A percentile compares a stretch with the other conserved stretches of the same genome.
These are phyloP conservation scores for Phyto melanocephala DNA, from an alignment of 2,888 invertebrate genomes.

Conservation along the genomic window DNA sequence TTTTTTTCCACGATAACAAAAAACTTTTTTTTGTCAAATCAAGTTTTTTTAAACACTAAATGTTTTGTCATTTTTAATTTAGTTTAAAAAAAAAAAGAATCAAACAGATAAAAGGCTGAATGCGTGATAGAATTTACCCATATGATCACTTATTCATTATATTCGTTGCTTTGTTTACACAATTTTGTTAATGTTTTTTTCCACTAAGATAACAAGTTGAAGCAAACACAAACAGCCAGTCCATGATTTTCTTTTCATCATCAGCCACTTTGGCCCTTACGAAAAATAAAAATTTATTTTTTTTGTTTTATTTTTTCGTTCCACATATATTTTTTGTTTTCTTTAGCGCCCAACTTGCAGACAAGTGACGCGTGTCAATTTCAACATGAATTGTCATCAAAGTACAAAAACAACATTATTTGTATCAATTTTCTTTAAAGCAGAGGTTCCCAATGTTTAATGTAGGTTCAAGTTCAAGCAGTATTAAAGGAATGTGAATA, in stretches of 20 bases:
- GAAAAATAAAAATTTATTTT: constrained; percentile 15
- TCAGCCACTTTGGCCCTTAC: constrained; percentile 17
- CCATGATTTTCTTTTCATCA: constrained; percentile 14
- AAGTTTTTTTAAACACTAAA: too few relatives aligned
- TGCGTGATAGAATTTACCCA: constrained; percentile 24
- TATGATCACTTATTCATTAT: not conserved
- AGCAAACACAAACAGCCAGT: not conserved
- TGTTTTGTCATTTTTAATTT: too few relatives aligned
- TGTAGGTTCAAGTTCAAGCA: too few relatives aligned
- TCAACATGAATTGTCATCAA: constrained; percentile 60
- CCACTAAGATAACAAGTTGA: constrained; percentile 6
- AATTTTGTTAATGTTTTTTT: too few relatives aligned
- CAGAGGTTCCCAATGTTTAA: too few relatives aligned
- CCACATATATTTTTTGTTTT: constrained; percentile 18
- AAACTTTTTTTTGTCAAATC: too few relatives aligned
- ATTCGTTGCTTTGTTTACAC: not conserved
- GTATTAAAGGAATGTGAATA: too few relatives aligned
- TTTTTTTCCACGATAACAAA: too few relatives aligned
- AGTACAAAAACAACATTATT: constrained; percentile 9
- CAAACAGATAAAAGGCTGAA: not conserved
- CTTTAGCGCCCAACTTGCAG: constrained; percentile 56
- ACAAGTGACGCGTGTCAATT: constrained; percentile 65
- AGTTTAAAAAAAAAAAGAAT: not conserved
- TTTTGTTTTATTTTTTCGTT: not conserved
- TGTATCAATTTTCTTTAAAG: too few relatives aligned